These are phyloP conservation scores for Champsocephalus gunnari DNA, from an alignment of 2,797 vertebrate species.

Conservation along the genomic window DNA sequence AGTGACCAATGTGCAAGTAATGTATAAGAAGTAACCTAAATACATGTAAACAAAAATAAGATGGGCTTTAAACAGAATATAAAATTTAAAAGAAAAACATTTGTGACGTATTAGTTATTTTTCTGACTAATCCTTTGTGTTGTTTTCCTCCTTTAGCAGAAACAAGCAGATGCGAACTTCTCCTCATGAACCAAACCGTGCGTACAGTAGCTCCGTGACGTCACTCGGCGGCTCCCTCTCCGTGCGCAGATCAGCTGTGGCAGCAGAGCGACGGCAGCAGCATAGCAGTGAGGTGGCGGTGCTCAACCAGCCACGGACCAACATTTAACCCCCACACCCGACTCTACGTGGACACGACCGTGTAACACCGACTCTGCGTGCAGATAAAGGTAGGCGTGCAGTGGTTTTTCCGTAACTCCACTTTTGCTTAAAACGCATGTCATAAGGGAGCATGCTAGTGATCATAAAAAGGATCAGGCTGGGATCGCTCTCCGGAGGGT, in stretches of 20 bases:
- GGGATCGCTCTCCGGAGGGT: background rate
- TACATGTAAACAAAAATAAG: too few relatives aligned
- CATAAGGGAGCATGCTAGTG: background rate
- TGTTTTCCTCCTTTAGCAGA: background rate
- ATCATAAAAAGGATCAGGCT: background rate
- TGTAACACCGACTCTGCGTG: constrained; percentile 11
- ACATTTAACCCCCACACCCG: background rate
- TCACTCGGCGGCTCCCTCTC: constrained; percentile 60
- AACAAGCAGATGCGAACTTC: constrained; percentile 3
- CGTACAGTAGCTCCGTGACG: constrained; percentile 63
- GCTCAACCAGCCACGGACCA: constrained; percentile 10
- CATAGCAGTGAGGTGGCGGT: background rate
- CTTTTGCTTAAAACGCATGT: background rate
- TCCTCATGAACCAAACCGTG: constrained; percentile 33
- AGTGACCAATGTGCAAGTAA: too few relatives aligned
- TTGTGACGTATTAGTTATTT: background rate
- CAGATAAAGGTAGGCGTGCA: constrained; percentile 45
- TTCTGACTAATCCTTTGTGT: background rate
- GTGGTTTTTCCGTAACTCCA: background rate
- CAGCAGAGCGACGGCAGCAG: background rate
- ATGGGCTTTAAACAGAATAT: too few relatives aligned
- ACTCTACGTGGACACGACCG: constrained; percentile 35
- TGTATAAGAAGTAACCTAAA: too few relatives aligned
- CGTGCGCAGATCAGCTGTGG: constrained; percentile 60
- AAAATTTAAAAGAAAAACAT: too few relatives aligned